Conservation (phyloP, 2,888 invertebrate species). For the Magallana nippona region DNA sequence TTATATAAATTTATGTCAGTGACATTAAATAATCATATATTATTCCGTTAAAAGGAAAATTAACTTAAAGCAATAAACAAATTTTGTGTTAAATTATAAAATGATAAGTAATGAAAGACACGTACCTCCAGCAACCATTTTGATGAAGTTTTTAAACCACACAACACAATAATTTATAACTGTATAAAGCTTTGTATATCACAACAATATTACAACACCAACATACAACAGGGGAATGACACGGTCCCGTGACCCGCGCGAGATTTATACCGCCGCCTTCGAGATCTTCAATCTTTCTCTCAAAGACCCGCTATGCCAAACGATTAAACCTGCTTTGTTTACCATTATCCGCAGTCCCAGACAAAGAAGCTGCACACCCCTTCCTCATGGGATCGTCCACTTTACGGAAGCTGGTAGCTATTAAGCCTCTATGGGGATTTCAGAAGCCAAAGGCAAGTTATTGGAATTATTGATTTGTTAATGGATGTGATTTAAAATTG, state of each 20-base stretch:
- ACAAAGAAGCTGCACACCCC: constrained; percentile 48
- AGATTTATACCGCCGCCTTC: constrained; percentile 43
- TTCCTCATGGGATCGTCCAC: constrained; percentile 40
- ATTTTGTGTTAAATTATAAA: not conserved
- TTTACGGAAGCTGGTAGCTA: constrained; percentile 43
- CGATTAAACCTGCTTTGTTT: constrained; percentile 42
- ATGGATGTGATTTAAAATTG: constrained; percentile 19
- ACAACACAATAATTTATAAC: constrained; percentile 35
- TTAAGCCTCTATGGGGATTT: constrained; percentile 23
- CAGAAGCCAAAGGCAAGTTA: constrained; percentile 24
- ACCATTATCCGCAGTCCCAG: constrained; percentile 43
- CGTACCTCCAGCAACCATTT: constrained; percentile 51
- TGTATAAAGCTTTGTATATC: constrained; percentile 25
- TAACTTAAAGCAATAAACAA: not conserved
- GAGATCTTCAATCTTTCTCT: constrained; percentile 26
- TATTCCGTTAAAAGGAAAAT: too few relatives aligned
- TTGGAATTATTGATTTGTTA: constrained; percentile 21
- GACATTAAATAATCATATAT: too few relatives aligned
- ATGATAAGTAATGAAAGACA: constrained; percentile 15
- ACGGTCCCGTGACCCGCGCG: constrained; percentile 47
- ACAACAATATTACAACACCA: constrained; percentile 35
- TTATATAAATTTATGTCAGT: too few relatives aligned
- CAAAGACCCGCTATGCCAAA: constrained; percentile 30
- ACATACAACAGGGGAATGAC: constrained; percentile 34
- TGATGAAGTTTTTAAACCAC: constrained; percentile 14